Evolutionary conservation across 2,797 vertebrate species (phyloP), one percentile per base, ranked within the genome.

Genomic region (Chloroceryle inda): DNA sequence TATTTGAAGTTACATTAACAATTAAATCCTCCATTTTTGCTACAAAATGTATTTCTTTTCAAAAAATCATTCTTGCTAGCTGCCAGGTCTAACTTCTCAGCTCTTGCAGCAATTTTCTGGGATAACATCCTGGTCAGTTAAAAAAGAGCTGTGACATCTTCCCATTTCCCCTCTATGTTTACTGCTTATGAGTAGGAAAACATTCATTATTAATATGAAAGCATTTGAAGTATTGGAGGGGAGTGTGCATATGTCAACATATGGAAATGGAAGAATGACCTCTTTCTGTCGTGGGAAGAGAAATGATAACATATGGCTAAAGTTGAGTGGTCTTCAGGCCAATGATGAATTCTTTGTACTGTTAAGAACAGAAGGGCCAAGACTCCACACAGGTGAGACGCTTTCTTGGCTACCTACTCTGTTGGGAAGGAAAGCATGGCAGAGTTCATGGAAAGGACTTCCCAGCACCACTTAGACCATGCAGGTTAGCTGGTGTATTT

Each of bases 381-480:
- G 44, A 31, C 44, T 35, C 17, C 38, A 33, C 14, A 6, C 6
- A 47, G 11, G 27, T 78, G 59, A 66, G 67, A 31, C 16, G 66
- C 10, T 38, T 85, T 13, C 26, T 78, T 44, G 38, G 37, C 29
- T 62, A 11, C 26, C 40, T 52, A 5, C 33, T 71, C 17, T 73
- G 4, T 49, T 8, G 52, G 84, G 52, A 73, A 72, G 38, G 29
- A 64, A 63, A 35, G 50, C 73, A 38, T 44, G 85, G 56, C 10
- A 31, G 23, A 73, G 52, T 20, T 45, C 42, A 29, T 4, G 10
- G 12, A 9, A 50, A 33, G 44, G 13, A 13, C 27, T 85, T 55
- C 35, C 26, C n/a, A 17, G 71, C 8, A 3, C 45, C 23, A 2
- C n/a, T 44, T 45, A 33, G 68, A 10, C 40, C 1, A 0, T 24